Percentiles rank a stretch among this genome's conserved stretches.
phyloP scores from a whole-genome alignment of 2,113 vertebrate genomes.

The Myanophis thanlyinensis region DNA sequence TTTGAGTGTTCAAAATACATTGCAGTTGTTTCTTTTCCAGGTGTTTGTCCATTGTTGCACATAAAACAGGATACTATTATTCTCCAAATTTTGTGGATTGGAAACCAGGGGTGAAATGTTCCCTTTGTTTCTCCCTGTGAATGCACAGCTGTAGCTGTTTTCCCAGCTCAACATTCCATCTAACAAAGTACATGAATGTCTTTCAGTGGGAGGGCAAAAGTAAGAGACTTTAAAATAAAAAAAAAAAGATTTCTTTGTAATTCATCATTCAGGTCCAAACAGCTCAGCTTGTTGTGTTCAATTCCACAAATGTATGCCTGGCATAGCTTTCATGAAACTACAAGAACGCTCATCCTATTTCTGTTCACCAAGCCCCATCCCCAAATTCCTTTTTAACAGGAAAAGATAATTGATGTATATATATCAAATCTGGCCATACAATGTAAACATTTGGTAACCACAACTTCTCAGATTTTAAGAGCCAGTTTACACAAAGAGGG shows the following conservation, averaged over 20 bases:
- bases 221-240: not conserved
- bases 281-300: not conserved
- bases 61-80: no score
- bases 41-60: not conserved
- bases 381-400: not conserved
- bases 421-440: not conserved
- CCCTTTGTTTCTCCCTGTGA: not conserved
- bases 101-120: not conserved
- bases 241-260: not conserved
- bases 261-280: not conserved
- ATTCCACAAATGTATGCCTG: not conserved
- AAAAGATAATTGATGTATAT: not conserved
- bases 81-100: not conserved
- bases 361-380: not conserved
- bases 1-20: not conserved
- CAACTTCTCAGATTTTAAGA: not conserved
- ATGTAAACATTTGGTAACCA: not conserved
- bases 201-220: no score
- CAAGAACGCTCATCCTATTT: rapidly evolving
- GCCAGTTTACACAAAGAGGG: not conserved
- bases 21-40: not conserved
- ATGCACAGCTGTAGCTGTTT: not conserved
- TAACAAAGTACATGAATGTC: not conserved
- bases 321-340: not conserved
- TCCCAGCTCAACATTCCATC: not conserved